Base-by-base conservation (phyloP, 1,140 invertebrate genomes). In the Chlorops oryzae region DNA sequence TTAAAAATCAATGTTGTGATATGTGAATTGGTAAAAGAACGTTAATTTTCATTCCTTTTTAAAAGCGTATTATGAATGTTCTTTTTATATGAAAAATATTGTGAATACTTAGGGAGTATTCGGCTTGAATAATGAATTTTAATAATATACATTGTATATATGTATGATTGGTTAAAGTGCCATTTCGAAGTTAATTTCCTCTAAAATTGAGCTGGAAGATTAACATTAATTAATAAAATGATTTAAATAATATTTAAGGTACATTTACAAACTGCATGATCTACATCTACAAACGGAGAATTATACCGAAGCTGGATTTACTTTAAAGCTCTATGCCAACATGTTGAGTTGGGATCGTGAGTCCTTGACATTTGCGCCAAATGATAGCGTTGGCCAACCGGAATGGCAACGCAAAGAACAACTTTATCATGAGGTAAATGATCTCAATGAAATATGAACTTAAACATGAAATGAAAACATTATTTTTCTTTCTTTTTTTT, bases 191-290 rank as follows among this genome's bases (percentile, higher is more conserved):
- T 41, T 41, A 13, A n/a, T 20, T 41, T n/a, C n/a, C n/a, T n/a
- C n/a, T n/a, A n/a, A 22, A 7, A 37, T 24, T 25, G 5, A 40
- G 12, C 5, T 44, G 35, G 21, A 15, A 24, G 18, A 27, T 39
- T 10, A 5, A 12, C 22, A 40, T 17, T 40, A 27, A 7, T 21
- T 17, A 20, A 34, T 50, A 22, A 37, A n/a, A 22, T 27, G 3
- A 5, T 6, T 13, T 7, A 18, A 39, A 20, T 34, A 2, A 5
- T 12, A n/a, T 42, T 54, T 3, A 20, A 72, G 70, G 54, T 98
- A 98, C 68, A 91, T 98, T 42, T 95, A 98, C 74, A 97, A 97
- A 71, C 75, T 98, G 13, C 92, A 95, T 69, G 90, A 95, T 65
- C 77, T 98, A 10, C 95, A 98, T 71, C 75, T 95, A 7, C 86